Evolutionary conservation across 2,888 invertebrate genomes (phyloP).

Genomic region (Drosophila mettleri): DNA sequence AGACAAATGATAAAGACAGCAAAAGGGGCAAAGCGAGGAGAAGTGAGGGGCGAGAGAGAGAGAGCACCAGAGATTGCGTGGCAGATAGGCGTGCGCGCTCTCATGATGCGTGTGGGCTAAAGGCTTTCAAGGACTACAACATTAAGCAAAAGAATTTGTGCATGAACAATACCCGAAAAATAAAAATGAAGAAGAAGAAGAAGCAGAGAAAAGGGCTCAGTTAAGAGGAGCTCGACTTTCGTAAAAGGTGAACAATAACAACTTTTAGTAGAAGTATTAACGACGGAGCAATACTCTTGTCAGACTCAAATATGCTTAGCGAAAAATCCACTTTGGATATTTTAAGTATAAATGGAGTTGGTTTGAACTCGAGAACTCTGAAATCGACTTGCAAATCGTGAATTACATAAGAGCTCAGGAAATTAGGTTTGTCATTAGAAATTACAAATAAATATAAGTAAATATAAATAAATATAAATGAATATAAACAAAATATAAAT

Average conservation of each 20-base stretch:
- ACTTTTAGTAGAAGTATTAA: constrained; percentile 2
- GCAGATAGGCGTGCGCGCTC: constrained; percentile 57
- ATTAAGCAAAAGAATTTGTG: constrained; percentile 74
- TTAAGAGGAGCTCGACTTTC: constrained; percentile 36
- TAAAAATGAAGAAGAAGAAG: constrained; percentile 4
- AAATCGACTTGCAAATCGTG: no score
- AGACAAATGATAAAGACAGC: constrained; percentile 42
- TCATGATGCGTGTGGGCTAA: constrained; percentile 52
- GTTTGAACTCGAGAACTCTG: background rate
- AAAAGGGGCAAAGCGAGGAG: background rate
- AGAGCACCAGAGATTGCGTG: constrained; percentile 32
- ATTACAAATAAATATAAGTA: no score
- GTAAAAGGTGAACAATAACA: constrained; percentile 20
- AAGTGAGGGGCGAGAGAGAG: background rate
- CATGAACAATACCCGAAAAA: constrained; percentile 66
- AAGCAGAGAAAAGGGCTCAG: constrained; percentile 8
- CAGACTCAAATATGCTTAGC: background rate
- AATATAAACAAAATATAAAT: no score
- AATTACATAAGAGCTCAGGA: no score
- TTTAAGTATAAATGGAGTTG: background rate
- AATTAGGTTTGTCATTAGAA: no score
- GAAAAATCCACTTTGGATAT: background rate
- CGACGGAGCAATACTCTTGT: constrained; percentile 4
- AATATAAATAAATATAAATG: no score
- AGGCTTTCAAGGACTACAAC: constrained; percentile 79